Percentiles rank a stretch among this genome's conserved stretches.
Conservation (phyloP, 2,797 vertebrate genomes). For the Odontamblyopus rebecca region DNA sequence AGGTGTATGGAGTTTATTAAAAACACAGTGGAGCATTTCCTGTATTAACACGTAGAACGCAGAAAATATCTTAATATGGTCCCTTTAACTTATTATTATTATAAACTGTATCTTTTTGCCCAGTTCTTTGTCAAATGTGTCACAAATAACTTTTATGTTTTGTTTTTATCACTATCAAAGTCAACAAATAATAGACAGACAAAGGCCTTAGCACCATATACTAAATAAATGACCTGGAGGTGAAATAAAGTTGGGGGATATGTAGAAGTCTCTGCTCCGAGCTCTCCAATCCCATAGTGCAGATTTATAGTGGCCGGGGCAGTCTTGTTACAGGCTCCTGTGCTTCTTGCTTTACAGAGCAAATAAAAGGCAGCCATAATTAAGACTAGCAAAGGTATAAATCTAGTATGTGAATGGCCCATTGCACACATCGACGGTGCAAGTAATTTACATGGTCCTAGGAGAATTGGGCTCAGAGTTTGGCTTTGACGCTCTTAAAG, state of each 20-base stretch:
- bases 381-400: conserved; percentile 74
- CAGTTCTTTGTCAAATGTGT: too few species aligned
- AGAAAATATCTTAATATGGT: too few species aligned
- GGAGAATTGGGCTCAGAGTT: conserved; percentile 61
- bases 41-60: too few species aligned
- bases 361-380: conserved; percentile 78
- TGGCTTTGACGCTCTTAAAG: conserved; percentile 53
- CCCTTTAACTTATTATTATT: too few species aligned
- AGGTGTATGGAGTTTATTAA: too few species aligned
- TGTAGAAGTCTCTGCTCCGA: conserved; percentile 36
- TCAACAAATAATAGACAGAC: not conserved
- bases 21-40: too few species aligned
- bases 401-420: conserved; percentile 75
- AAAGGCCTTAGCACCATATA: not conserved
- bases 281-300: conserved; percentile 38
- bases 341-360: conserved; percentile 75
- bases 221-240: conserved; percentile 9
- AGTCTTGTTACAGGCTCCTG: conserved; percentile 65
- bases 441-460: conserved; percentile 73
- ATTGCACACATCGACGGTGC: conserved; percentile 70
- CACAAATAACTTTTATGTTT: not conserved
- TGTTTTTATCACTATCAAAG: not conserved
- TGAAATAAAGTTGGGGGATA: conserved; percentile 17
- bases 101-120: not conserved
- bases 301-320: conserved; percentile 62